Evolutionary conservation across 1,140 invertebrate species (phyloP).

Genomic region (Drosophila bocqueti): DNA sequence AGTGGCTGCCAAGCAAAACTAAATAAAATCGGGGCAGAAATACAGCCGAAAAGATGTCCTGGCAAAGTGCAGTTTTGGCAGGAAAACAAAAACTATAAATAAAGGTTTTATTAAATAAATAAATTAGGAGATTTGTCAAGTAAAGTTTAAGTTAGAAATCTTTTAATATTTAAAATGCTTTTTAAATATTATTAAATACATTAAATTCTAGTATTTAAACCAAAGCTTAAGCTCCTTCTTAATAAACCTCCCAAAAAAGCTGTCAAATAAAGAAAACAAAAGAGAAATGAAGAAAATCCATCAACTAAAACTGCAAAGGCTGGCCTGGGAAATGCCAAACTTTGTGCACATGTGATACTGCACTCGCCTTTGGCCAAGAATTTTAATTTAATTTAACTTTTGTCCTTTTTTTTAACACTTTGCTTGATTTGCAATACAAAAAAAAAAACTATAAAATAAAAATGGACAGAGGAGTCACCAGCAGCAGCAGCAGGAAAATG

Average conservation of each 20-base stretch:
- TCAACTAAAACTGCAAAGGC: constrained; percentile 11
- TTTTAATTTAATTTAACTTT: constrained; percentile 53
- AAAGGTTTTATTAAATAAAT: background rate
- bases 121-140: background rate
- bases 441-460: background rate
- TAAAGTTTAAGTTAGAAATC: background rate
- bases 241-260: background rate
- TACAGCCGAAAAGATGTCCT: constrained; percentile 7
- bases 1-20: constrained; percentile 31
- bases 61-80: constrained; percentile 2
- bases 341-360: constrained; percentile 32
- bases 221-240: constrained; percentile 1
- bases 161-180: background rate
- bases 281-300: background rate
- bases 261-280: constrained; percentile 1
- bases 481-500: constrained; percentile 29
- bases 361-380: constrained; percentile 33
- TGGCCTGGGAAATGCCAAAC: constrained; percentile 37
- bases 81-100: background rate
- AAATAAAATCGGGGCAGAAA: background rate
- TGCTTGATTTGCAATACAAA: constrained; percentile 48
- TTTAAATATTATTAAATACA: background rate
- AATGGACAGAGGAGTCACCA: background rate
- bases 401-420: constrained; percentile 38
- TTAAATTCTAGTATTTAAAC: background rate